Base-by-base conservation (phyloP, 2,797 vertebrate species). In the Eulemur coronatus region DNA sequence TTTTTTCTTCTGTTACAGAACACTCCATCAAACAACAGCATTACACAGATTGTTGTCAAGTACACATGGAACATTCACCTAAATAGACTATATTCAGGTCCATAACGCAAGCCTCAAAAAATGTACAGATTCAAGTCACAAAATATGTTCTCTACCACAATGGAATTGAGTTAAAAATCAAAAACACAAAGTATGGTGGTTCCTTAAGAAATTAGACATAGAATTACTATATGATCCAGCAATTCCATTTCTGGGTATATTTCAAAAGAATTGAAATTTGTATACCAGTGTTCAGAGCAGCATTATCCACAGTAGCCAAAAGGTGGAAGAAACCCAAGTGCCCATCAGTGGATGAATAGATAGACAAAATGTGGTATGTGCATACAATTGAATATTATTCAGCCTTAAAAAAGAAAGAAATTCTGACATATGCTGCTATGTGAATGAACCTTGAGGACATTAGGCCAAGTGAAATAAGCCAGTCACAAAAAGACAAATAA, bases 131-230 rank as follows among this genome's bases (percentile, higher is more conserved):
- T 90, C 43, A 63, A 38, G 24, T 96, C 26, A 79, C 22, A 86
- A 61, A n/a, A 22, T 85, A 59, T 86, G 11, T 95, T 84, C 50
- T 93, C 30, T 75, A 46, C 48, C 24, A 82, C 65, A 69, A 3
- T 61, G 28, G 24, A 26, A 69, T 93, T 76, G 86, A 84, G 52
- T 92, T 94, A 63, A 91, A 92, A 89, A 85, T 86, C 13, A 92
- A 5, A 73, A 86, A 82, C 14, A 67, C 9, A 69, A 61, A 46
- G 15, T 30, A 38, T 52, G n/a, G 24, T 22, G n/a, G 18, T 43
- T 55, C 35, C 55, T 57, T 2, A 20, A 24, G n/a, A 67, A 72
- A 35, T 28, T 1, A 46, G 46, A 55, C 41, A 22, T 26, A 69
- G 33, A 79, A 22, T 84, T 81, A 35, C 82, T 24, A 28, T 24